These are phyloP conservation scores for Conopomorpha cramerella DNA, from an alignment of 1,140 invertebrate species.

Conservation along the genomic window DNA sequence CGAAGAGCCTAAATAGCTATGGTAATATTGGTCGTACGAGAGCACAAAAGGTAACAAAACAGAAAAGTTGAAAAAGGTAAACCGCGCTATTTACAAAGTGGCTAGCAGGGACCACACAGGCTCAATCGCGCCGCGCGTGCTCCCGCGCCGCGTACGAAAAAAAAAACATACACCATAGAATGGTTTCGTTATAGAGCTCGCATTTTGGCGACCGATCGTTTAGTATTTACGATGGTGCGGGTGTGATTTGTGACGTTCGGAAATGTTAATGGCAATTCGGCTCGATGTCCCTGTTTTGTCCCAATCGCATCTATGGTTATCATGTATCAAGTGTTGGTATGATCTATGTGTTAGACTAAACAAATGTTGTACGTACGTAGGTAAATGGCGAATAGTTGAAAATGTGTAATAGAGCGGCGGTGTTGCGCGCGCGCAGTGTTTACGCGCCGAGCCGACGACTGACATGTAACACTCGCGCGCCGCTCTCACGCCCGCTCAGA, in stretches of 20 bases:
- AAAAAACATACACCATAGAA: conserved; percentile 51
- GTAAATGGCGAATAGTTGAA: too few relatives aligned
- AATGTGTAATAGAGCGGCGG: too few relatives aligned
- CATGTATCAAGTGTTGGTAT: too few relatives aligned
- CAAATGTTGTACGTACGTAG: too few relatives aligned
- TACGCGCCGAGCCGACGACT: too few relatives aligned
- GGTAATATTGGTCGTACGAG: conserved; percentile 60
- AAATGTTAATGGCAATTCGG: conserved; percentile 55
- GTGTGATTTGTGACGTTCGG: conserved; percentile 60
- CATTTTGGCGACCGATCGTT: conserved; percentile 29
- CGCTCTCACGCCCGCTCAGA: too few relatives aligned
- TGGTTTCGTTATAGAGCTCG: conserved; percentile 56
- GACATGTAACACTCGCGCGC: too few relatives aligned
- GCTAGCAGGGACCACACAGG: conserved; percentile 57
- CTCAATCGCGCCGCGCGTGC: conserved; percentile 59
- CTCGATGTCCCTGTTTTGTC: conserved; percentile 29
- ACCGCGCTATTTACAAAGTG: conserved; percentile 62
- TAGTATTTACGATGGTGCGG: conserved; percentile 18
- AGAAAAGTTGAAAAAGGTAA: conserved; percentile 62
- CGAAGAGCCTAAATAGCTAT: conserved; percentile 59
- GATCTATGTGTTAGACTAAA: too few relatives aligned
- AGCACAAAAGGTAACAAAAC: conserved; percentile 61
- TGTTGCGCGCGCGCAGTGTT: too few relatives aligned
- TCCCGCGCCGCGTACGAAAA: too few relatives aligned
- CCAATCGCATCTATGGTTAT: too few relatives aligned